Conservation (phyloP, 2,113 vertebrate genomes). For the Poicephalus meyeri region DNA sequence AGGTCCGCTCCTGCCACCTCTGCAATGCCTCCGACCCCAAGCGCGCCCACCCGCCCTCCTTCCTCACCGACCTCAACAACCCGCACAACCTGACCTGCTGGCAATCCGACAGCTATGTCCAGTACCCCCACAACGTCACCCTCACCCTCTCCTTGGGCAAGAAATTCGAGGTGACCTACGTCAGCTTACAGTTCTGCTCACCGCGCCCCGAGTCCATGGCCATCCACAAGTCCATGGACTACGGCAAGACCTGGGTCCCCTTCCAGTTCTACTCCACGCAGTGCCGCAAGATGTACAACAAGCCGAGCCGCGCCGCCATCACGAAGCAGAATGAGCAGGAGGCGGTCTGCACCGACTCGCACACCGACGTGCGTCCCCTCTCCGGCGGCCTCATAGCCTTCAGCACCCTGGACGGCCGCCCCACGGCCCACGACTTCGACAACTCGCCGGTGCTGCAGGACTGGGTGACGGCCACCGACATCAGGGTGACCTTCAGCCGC, state of each 20-base stretch:
- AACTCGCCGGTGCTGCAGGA: constrained; percentile 98
- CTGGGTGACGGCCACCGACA: constrained; percentile 99
- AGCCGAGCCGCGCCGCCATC: constrained; percentile 88
- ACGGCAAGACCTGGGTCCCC: constrained; percentile 94
- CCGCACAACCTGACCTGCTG: constrained; percentile 99
- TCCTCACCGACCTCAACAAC: constrained; percentile 97
- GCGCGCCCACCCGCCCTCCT: constrained; percentile 87
- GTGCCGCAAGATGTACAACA: constrained; percentile 95
- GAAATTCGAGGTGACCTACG: constrained; percentile 98
- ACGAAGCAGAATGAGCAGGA: constrained; percentile 99
- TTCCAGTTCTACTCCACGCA: constrained; percentile 98
- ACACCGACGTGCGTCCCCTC: constrained; percentile 93
- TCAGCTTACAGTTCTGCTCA: constrained; percentile 98
- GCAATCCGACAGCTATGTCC: constrained; percentile 94
- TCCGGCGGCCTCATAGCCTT: constrained; percentile 96
- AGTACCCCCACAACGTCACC: constrained; percentile 93
- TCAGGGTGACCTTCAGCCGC: constrained; percentile 91
- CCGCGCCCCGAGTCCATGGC: constrained; percentile 95
- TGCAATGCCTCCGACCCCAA: constrained; percentile 94
- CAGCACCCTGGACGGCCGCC: constrained; percentile 97
- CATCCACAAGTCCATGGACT: constrained; percentile 98
- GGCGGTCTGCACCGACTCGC: constrained; percentile 96
- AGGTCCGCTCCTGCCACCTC: constrained; percentile 87
- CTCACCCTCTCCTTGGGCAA: constrained; percentile 91
- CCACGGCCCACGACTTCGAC: constrained; percentile 98